Percentiles rank a stretch among this genome's conserved stretches.
Conservation (phyloP, 2,888 invertebrate species). For the Cylloceria caligata region DNA sequence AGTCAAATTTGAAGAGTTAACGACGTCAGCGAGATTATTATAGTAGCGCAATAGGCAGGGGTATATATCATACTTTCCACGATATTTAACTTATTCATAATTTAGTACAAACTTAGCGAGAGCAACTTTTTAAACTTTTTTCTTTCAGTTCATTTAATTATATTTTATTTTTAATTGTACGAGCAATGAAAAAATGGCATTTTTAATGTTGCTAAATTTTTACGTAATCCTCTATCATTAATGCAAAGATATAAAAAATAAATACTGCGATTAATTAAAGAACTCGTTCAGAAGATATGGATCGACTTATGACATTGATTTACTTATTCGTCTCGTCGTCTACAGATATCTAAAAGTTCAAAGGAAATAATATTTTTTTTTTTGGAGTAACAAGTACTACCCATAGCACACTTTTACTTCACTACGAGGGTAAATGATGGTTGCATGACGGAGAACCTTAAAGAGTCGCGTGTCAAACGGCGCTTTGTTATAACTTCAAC, state of each 20-base stretch:
- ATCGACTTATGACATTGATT: not conserved
- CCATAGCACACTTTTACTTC: not conserved
- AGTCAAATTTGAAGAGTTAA: conserved; percentile 38
- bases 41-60: not conserved
- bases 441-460: conserved; percentile 67
- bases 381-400: not conserved
- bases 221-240: not conserved
- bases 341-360: no score
- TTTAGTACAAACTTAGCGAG: not conserved
- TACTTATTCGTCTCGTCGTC: not conserved
- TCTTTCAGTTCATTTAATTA: no score
- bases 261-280: not conserved
- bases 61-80: not conserved
- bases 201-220: not conserved
- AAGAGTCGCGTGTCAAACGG: conserved; percentile 73
- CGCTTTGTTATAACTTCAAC: conserved; percentile 66
- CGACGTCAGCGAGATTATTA: conserved; percentile 20
- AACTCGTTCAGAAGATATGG: not conserved
- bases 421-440: conserved; percentile 55
- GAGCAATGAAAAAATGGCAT: no score
- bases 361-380: conserved; percentile 7
- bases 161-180: not conserved
- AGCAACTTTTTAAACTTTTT: not conserved
- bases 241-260: not conserved
- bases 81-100: not conserved